A percentile compares a stretch with the other conserved stretches of the same genome.
Evolutionary conservation across 2,113 vertebrate genomes (phyloP).

Genomic region (Ochotona curzoniae): DNA sequence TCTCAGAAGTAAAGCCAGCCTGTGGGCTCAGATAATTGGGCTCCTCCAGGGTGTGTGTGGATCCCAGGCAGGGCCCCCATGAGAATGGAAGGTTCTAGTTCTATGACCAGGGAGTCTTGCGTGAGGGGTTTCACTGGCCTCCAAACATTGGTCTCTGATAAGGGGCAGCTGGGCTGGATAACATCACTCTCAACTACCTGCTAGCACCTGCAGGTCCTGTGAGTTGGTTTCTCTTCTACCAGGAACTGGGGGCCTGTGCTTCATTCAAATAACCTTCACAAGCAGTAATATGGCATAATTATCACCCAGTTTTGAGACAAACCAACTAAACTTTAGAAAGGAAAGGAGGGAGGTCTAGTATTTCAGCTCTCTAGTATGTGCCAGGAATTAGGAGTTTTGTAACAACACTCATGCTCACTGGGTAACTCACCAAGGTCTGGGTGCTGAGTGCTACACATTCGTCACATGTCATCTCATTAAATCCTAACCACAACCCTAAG

Average conservation of each 20-base stretch:
- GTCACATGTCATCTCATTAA: too few relatives aligned
- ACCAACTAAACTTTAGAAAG: neutral
- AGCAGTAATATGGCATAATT: rapidly evolving
- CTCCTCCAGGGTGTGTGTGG: neutral
- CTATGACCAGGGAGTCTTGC: too few relatives aligned
- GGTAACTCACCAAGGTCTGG: neutral
- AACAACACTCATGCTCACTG: neutral
- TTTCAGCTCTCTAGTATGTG: neutral
- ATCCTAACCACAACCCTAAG: neutral
- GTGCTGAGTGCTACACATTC: neutral
- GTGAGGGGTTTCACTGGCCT: neutral
- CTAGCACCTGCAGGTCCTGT: rapidly evolving
- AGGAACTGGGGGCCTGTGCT: neutral
- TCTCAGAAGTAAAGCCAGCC: rapidly evolving
- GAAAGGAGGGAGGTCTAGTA: too few relatives aligned
- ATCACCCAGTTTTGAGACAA: neutral
- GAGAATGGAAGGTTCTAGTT: neutral
- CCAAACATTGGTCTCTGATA: rapidly evolving
- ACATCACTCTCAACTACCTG: rapidly evolving
- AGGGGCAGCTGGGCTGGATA: neutral
- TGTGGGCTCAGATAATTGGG: neutral
- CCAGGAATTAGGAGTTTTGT: neutral
- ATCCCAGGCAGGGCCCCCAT: neutral
- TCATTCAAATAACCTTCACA: neutral
- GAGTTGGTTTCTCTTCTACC: too few relatives aligned